Evolutionary conservation across 2,888 invertebrate species (phyloP), one percentile per base, ranked within the genome.

Genomic region (Syritta pipiens): DNA sequence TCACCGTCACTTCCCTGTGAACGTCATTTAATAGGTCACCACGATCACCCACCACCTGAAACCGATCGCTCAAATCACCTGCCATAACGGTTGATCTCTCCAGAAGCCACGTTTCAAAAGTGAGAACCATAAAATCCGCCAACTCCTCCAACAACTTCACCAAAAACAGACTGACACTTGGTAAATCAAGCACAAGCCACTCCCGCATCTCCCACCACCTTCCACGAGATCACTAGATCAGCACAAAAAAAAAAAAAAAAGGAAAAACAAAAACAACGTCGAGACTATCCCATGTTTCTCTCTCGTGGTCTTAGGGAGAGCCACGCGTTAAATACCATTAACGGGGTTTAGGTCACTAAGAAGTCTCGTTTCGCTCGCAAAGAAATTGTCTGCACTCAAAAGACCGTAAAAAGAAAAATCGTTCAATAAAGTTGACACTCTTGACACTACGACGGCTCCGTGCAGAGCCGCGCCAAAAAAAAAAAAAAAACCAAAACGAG

Each of bases 381-480:
- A 60, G 32, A 32, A 53, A 24, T 44, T 49, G 20, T 48, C 67
- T 48, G 19, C 62, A 26, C 40, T 40, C 5, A n/a, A 28, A 19
- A 19, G 20, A 32, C 55, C 4, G 14, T 48, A 12, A 17, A 40
- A 42, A 37, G 9, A 46, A 44, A 22, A 60, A 53, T 37, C 42
- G 67, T 62, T 55, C 12, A 40, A 49, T 46, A 53, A 59, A 49
- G 65, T 60, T 79, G 79, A 72, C 65, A 77, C 76, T 65, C 51
- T 30, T 75, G 67, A 75, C 75, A 75, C 48, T 51, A 24, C 35
- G 44, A 51, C n/a, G n/a, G n/a, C n/a, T n/a, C n/a, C n/a, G n/a
- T n/a, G n/a, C n/a, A n/a, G n/a, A n/a, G n/a, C n/a, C n/a, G n/a
- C n/a, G n/a, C n/a, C n/a, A n/a, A n/a, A n/a, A n/a, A n/a, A n/a